Percentiles rank a stretch among this genome's conserved stretches.
These are phyloP conservation scores for Macrosiphum euphorbiae DNA, from an alignment of 2,888 invertebrate genomes.

Conservation along the genomic window DNA sequence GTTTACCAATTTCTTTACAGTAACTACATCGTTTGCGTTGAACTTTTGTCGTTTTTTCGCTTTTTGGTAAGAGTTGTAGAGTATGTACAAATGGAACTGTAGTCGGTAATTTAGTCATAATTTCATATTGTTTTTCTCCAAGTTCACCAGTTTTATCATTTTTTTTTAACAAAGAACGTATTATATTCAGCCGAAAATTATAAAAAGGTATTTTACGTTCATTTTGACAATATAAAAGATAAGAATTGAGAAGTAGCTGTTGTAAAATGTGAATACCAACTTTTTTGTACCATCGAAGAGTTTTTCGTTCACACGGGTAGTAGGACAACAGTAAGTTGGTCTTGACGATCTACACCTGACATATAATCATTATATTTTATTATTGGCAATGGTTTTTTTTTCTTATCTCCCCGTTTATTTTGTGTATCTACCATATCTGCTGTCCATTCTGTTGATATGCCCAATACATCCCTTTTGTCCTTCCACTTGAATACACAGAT, in stretches of 20 bases:
- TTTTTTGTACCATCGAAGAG: conserved; percentile 38
- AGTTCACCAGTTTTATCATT: conserved; percentile 24
- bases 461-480: conserved; percentile 10
- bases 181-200: background rate
- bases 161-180: conserved; percentile 32
- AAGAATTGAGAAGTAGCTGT: conserved; percentile 25
- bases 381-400: background rate
- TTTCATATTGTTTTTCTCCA: conserved; percentile 20
- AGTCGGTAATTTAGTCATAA: conserved; percentile 12
- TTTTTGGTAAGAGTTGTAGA: conserved; percentile 29
- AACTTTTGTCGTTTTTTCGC: conserved; percentile 29
- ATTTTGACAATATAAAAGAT: conserved; percentile 23
- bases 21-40: conserved; percentile 30
- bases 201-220: conserved; percentile 20
- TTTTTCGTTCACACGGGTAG: conserved; percentile 18
- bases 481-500: conserved; percentile 48
- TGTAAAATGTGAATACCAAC: conserved; percentile 30
- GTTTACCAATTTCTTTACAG: conserved; percentile 2
- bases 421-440: background rate
- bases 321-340: background rate
- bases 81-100: conserved; percentile 21
- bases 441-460: conserved; percentile 23
- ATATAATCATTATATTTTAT: conserved; percentile 27
- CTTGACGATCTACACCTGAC: conserved; percentile 21
- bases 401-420: background rate